Conservation (phyloP, 2,888 invertebrate genomes). For the Amphiduros pacificus region DNA sequence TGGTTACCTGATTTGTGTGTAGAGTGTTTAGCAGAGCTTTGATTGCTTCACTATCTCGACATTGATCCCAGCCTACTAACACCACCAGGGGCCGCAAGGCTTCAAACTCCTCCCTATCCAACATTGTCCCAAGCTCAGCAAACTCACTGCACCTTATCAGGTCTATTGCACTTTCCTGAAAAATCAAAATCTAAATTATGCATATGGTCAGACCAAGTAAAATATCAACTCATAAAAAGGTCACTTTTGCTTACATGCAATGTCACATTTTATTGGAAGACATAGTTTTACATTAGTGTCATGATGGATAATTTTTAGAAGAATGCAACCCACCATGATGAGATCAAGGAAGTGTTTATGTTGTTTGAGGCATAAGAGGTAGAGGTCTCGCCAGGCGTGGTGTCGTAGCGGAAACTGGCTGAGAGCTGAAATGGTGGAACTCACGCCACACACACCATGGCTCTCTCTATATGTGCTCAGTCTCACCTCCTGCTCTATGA, state of each 20-base stretch:
- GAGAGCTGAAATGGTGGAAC: conserved; percentile 19
- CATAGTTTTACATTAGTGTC: no score
- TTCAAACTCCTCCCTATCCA: conserved; percentile 43
- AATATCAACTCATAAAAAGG: no score
- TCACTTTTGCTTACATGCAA: no score
- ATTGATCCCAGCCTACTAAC: conserved; percentile 49
- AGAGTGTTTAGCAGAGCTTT: conserved; percentile 42
- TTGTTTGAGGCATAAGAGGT: conserved; percentile 37
- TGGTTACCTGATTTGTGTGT: conserved; percentile 30
- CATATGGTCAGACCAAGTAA: not conserved
- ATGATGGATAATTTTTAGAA: no score
- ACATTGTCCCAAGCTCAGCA: conserved; percentile 36
- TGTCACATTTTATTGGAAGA: no score
- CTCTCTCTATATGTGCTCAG: conserved; percentile 37
- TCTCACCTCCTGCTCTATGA: conserved; percentile 31
- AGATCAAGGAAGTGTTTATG: conserved; percentile 44
- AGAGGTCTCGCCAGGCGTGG: conserved; percentile 40
- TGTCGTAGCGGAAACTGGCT: conserved; percentile 25
- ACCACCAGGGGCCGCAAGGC: conserved; percentile 48
- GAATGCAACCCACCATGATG: conserved; percentile 45
- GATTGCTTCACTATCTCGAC: conserved; percentile 40
- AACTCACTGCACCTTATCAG: conserved; percentile 44
- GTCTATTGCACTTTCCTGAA: conserved; percentile 42
- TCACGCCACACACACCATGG: conserved; percentile 23
- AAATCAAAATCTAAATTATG: not conserved